Base-by-base conservation (phyloP, 2,888 invertebrate species). In the Herminia tarsipennalis region DNA sequence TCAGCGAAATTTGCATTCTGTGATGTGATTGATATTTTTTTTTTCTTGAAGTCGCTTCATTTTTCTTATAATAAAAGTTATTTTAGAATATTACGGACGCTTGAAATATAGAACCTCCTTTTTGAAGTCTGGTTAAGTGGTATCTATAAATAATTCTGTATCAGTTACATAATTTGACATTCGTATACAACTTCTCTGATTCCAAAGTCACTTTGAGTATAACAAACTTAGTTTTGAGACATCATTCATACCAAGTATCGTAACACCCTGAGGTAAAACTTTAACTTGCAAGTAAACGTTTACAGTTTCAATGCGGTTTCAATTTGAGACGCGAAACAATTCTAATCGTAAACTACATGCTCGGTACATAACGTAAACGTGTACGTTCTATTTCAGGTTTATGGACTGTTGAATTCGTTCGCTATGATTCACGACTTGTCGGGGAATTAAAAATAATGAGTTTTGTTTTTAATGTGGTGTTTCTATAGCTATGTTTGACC, bases 341-440 rank as follows among this genome's bases (percentile, higher is more conserved):
- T 25, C 42, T 36, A 42, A 36, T 53, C 48, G 34, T 43, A 32
- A 53, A 54, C 42, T 35, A 47, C 43, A 36, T 42, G 32, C n/a
- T n/a, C n/a, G n/a, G n/a, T n/a, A n/a, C n/a, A n/a, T 56, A 66
- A 62, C 49, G 61, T 70, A 61, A 70, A 70, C 66, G 59, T 51
- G 46, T 52, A 46, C 44, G 52, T 70, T 72, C 74, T 73, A 73
- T 70, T 70, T 71, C 36, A 37, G 51, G 58, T 67, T 72, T 69
- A 72, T 70, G 49, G 48, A 66, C 59, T 62, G 62, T 39, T 49
- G 34, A 50, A 45, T 60, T 30, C 38, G 46, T 49, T 34, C 35
- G 35, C 40, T 59, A 62, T 73, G 70, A 73, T 67, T 70, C 69
- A 65, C 46, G 27, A 30, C 10, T 13, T n/a, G 13, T 21, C 5